Evolutionary conservation across 53 echinoderm and acorn worm genomes (phyloP).

Genomic region (Holothuria leucospilota): DNA sequence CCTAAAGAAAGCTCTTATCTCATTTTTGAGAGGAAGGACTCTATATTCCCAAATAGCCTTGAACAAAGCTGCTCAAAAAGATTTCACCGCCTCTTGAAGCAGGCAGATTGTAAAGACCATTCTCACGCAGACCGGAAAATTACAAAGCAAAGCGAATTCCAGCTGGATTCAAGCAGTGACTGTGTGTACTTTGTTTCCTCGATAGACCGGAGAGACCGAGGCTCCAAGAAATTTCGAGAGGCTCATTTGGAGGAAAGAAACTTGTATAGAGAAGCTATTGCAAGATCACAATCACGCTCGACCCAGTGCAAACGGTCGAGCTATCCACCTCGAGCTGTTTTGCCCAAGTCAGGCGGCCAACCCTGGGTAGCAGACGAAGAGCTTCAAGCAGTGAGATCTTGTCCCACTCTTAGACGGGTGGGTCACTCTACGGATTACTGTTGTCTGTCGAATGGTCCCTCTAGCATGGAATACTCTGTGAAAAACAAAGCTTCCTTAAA

Average conservation of each 20-base stretch:
- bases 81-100: conserved; percentile 5
- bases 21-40: neutral
- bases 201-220: neutral
- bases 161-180: neutral
- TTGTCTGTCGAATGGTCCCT: neutral
- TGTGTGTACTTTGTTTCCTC: neutral
- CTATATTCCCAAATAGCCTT: neutral
- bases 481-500: too few species aligned
- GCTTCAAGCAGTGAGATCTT: too few species aligned
- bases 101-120: neutral
- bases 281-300: neutral
- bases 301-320: neutral
- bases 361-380: too few species aligned
- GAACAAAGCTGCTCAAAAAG: conserved; percentile 13
- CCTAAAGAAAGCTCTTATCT: neutral
- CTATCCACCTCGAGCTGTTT: conserved; percentile 3
- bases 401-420: too few species aligned
- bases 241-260: neutral
- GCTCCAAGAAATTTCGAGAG: neutral
- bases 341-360: too few species aligned
- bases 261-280: neutral
- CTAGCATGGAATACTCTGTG: neutral
- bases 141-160: neutral
- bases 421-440: too few species aligned
- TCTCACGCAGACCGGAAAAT: neutral